phyloP scores from a whole-genome alignment of 2,888 invertebrate genomes.

The Cerceris rybyensis region DNA sequence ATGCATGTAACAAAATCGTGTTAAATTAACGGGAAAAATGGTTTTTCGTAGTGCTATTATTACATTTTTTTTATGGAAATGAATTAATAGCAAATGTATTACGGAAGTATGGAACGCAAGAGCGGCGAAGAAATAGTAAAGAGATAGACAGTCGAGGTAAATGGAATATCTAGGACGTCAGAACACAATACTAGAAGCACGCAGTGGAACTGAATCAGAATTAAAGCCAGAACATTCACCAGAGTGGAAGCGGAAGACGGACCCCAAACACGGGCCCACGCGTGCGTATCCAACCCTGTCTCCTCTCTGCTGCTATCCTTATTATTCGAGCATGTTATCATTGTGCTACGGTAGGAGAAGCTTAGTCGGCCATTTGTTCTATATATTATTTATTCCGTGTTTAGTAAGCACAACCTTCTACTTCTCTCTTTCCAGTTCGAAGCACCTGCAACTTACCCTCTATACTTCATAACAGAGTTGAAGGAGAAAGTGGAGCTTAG shows the following conservation, averaged over 20 bases:
- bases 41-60: background rate
- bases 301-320: slow-evolving; percentile 79
- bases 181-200: slow-evolving; percentile 58
- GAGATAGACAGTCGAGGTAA: slow-evolving; percentile 33
- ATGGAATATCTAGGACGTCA: slow-evolving; percentile 53
- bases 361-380: slow-evolving; percentile 66
- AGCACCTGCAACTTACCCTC: background rate
- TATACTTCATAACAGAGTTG: background rate
- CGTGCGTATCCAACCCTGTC: slow-evolving; percentile 82
- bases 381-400: slow-evolving; percentile 45
- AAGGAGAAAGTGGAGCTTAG: background rate
- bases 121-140: slow-evolving; percentile 12
- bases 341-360: slow-evolving; percentile 75
- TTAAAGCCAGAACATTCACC: slow-evolving; percentile 65
- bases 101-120: background rate
- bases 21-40: too few relatives aligned
- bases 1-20: too few relatives aligned
- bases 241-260: slow-evolving; percentile 77
- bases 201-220: slow-evolving; percentile 65
- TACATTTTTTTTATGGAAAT: background rate
- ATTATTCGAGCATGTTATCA: slow-evolving; percentile 81
- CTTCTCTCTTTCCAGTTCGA: background rate
- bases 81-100: background rate
- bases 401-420: slow-evolving; percentile 22
- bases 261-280: slow-evolving; percentile 79